Evolutionary conservation across 2,888 invertebrate genomes (phyloP), one percentile per base, ranked within the genome.

Genomic region (Falcaria lacertinaria): DNA sequence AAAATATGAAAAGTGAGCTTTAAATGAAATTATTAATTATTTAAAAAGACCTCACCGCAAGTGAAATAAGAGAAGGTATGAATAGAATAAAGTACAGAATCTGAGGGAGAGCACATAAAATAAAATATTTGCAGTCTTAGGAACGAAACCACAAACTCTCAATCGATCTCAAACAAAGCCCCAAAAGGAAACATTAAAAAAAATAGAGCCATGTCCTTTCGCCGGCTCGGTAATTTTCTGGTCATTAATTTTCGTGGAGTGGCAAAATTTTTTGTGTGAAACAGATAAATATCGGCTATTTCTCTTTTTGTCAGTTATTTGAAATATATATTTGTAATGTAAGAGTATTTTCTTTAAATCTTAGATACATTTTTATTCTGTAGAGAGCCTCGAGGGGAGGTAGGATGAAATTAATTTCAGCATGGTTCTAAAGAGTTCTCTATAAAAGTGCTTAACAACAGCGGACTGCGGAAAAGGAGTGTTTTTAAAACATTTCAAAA

Each of bases 281-380:
- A 37, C 37, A 22, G 37, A 37, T 37, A 22, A 37, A 37, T 37
- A 37, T 37, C 22, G 22, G 37, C 37, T 14, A 22, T 37, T 22
- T 37, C 14, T 37, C 37, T 37, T 37, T 37, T 37, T 37, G 37
- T 15, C 22, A 28, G 37, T n/a, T n/a, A n/a, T n/a, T n/a, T n/a
- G n/a, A n/a, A n/a, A n/a, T n/a, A n/a, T n/a, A n/a, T n/a, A n/a
- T n/a, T n/a, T n/a, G n/a, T n/a, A n/a, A n/a, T n/a, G n/a, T n/a
- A n/a, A n/a, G n/a, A n/a, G n/a, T n/a, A 14, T 37, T 37, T 14
- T 15, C 14, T 22, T 3, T 37, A 13, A 13, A 14, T 37, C 22
- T 37, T 22, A 22, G 11, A 28, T 28, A 28, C 7, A 25, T 25
- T 25, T 25, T 7, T 25, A 8, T 7, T 25, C 7, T 8, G 4